These are phyloP conservation scores for Trichogramma evanescens DNA, from an alignment of 2,888 invertebrate species.

Conservation along the genomic window DNA sequence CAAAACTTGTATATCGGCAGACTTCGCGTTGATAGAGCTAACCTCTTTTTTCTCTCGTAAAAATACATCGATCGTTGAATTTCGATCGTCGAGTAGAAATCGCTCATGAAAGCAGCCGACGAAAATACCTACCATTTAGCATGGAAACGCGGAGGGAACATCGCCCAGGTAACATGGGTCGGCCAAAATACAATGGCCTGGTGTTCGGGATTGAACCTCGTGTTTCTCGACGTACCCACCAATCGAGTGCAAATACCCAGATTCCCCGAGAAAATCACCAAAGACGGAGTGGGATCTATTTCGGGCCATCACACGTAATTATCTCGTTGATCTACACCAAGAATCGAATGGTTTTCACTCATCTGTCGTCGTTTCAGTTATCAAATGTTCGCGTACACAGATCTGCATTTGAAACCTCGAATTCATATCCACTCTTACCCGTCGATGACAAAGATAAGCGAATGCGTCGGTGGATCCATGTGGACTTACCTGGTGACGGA, in stretches of 20 bases:
- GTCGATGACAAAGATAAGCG: slow-evolving; percentile 46
- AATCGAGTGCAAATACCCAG: slow-evolving; percentile 25
- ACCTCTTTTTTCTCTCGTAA: too few species aligned
- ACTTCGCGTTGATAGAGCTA: too few species aligned
- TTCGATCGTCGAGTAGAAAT: too few species aligned
- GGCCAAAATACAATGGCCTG: slow-evolving; percentile 37
- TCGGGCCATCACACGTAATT: slow-evolving; percentile 8
- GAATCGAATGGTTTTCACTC: too few species aligned
- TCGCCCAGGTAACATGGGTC: slow-evolving; percentile 36
- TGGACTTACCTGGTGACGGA: slow-evolving; percentile 33
- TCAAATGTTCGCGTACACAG: slow-evolving; percentile 52
- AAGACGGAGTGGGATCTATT: slow-evolving; percentile 17
- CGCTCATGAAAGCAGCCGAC: too few species aligned
- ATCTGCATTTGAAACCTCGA: slow-evolving; percentile 53
- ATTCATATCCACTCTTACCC: slow-evolving; percentile 61
- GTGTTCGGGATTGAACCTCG: slow-evolving; percentile 34
- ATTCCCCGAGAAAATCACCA: slow-evolving; percentile 15
- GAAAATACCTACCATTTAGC: slow-evolving; percentile 8
- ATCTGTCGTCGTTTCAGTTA: slow-evolving; percentile 25
- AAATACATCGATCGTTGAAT: too few species aligned
- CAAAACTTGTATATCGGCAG: too few species aligned
- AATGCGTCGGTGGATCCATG: slow-evolving; percentile 27
- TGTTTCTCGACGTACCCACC: slow-evolving; percentile 31
- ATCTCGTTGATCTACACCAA: slow-evolving; percentile 28
- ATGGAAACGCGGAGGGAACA: slow-evolving; percentile 37